Base-by-base conservation (phyloP, 1,140 invertebrate genomes). In the Drosophila miranda region DNA sequence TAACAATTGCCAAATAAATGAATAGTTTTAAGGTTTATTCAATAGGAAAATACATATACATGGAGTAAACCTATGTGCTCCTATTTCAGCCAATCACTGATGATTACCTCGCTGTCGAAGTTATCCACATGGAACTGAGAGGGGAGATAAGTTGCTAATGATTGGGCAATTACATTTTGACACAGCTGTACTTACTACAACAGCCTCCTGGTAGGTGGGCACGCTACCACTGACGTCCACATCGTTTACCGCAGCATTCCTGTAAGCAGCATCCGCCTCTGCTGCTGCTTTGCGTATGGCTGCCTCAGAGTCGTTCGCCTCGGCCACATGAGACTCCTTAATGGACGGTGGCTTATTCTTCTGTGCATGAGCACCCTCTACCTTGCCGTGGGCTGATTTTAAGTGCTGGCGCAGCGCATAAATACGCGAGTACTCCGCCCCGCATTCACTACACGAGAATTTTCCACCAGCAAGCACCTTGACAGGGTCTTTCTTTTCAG, bases 351-450 rank as follows among this genome's bases (percentile, higher is more conserved):
- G 8, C 9, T 67, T 49, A 6, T 43, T 46, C 13, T 53, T 11
- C 6, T 51, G 44, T 2, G 48, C 19, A 6, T 43, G 55, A 34
- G 50, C 45, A 26, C 58, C 51, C 26, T 62, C 76, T 3, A 76
- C 58, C 0, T 91, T 83, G 3, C 91, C 87, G 61, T 94, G 94
- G 19, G 93, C 93, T 11, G 93, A 92, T 42, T 93, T 94, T 57
- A 95, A 90, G 79, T 96, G 95, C 81, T 95, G 94, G 57, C 94
- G 94, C 6, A 95, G 84, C 0, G 95, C 95, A 90, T 95, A 95
- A 0, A 93, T 92, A 0, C 95, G 91, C 3, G 94, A 94, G 83
- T 96, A 96, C 38, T 93, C 94, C 0, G 95, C 95, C 6, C 95
- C 95, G 78, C 95, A 96, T n/a, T 94, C 88, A 43, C 92, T 90